These are phyloP conservation scores for Ectemnius cavifrons DNA, from an alignment of 2,888 invertebrate genomes.

Conservation along the genomic window DNA sequence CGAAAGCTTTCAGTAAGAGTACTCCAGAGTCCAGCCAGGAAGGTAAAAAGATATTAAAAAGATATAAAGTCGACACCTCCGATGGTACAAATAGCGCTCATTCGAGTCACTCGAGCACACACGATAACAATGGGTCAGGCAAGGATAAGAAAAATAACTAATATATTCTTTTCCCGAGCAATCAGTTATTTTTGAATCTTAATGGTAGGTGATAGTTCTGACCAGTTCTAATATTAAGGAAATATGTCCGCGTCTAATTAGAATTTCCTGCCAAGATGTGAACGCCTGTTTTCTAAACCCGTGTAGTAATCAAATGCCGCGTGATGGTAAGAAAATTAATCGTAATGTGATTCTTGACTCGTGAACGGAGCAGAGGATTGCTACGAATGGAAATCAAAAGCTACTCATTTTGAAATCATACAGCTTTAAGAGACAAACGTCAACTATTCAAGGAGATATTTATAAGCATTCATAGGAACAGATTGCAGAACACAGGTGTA, in stretches of 20 bases:
- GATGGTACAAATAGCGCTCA: slow-evolving; percentile 26
- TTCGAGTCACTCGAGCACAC: slow-evolving; percentile 10
- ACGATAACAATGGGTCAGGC: slow-evolving; percentile 27
- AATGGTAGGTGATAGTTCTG: slow-evolving; percentile 5
- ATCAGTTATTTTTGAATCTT: slow-evolving; percentile 19
- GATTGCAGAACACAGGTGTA: slow-evolving; percentile 13
- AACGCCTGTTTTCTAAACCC: slow-evolving; percentile 13
- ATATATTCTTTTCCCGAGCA: slow-evolving; percentile 8
- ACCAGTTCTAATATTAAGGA: slow-evolving; percentile 11
- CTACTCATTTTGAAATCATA: slow-evolving; percentile 29
- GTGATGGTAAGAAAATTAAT: slow-evolving; percentile 4
- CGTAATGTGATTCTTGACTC: slow-evolving; percentile 3
- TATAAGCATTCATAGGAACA: slow-evolving; percentile 53
- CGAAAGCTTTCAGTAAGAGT: slow-evolving; percentile 53
- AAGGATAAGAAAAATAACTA: slow-evolving; percentile 55
- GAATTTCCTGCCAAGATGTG: slow-evolving; percentile 17
- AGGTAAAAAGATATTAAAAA: slow-evolving; percentile 62
- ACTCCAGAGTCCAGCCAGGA: slow-evolving; percentile 58
- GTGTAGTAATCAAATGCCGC: slow-evolving; percentile 23
- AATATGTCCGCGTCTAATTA: slow-evolving; percentile 17
- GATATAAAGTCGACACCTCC: slow-evolving; percentile 61
- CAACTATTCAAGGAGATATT: slow-evolving; percentile 32
- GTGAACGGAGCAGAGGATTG: background rate
- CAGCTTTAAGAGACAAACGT: slow-evolving; percentile 42
- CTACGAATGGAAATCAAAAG: slow-evolving; percentile 32